phyloP scores from a whole-genome alignment of 2,888 invertebrate species.

The Empis stercorea region DNA sequence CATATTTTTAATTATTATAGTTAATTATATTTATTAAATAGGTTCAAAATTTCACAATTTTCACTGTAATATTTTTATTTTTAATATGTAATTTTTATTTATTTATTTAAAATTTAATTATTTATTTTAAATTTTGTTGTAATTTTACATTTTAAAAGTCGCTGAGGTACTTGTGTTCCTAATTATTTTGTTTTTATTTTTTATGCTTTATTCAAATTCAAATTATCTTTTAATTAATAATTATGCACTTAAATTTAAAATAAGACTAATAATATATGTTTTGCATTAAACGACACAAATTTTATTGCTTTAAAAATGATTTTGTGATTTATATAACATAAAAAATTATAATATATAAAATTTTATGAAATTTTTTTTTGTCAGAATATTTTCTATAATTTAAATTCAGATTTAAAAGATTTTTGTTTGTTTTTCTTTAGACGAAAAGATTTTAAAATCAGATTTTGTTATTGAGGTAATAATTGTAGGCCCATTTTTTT shows the following conservation, averaged over 20 bases:
- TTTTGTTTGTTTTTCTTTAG: too few species aligned
- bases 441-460: too few species aligned
- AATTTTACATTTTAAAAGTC: conserved; percentile 3
- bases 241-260: conserved; percentile 5
- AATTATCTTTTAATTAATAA: conserved; percentile 7
- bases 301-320: not conserved
- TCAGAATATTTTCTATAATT: too few species aligned
- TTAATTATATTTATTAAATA: conserved; percentile 5
- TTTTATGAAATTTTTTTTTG: too few species aligned
- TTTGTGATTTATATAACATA: too few species aligned
- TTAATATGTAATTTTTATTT: conserved; percentile 1
- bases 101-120: not conserved
- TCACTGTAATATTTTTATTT: conserved; percentile 5
- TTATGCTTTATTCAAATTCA: conserved; percentile 5
- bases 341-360: not conserved
- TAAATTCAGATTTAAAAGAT: too few species aligned
- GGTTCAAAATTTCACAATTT: conserved; percentile 5
- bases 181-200: conserved; percentile 7
- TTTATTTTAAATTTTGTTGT: conserved; percentile 1
- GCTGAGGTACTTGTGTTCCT: conserved; percentile 15
- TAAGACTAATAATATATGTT: conserved; percentile 4
- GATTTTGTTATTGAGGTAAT: too few species aligned
- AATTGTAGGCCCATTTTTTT: too few species aligned
- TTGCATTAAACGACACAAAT: not conserved
- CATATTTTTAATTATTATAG: conserved; percentile 14